Evolutionary conservation across 92 coral and sea anemone species (phyloP).

Genomic region (Porites divaricata): DNA sequence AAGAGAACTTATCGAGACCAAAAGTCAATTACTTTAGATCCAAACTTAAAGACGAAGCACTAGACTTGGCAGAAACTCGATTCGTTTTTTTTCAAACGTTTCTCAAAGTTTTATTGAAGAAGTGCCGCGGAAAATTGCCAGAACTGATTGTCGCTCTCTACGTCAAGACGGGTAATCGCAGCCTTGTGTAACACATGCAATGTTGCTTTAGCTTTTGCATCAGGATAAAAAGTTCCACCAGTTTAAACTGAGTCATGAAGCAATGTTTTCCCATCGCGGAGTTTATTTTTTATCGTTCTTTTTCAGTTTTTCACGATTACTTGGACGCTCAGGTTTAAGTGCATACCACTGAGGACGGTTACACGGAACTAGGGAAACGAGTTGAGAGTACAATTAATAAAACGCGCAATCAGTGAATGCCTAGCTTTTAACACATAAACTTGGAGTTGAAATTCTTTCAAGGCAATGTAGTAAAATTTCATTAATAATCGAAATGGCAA

Average conservation of each 20-base stretch:
- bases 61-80: not conserved
- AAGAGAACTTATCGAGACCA: constrained; percentile 27
- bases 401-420: not conserved
- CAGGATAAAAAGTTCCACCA: not conserved
- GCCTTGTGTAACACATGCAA: not conserved
- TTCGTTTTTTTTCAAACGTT: not conserved
- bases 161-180: not conserved
- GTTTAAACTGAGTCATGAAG: not conserved
- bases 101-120: no score
- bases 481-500: constrained; percentile 20
- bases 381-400: not conserved
- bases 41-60: constrained; percentile 4
- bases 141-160: not conserved
- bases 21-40: constrained; percentile 38
- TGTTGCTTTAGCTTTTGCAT: not conserved
- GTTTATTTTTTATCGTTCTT: not conserved
- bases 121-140: no score
- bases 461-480: not conserved
- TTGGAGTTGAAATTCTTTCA: not conserved
- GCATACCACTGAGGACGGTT: constrained; percentile 19
- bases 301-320: not conserved
- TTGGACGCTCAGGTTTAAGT: not conserved
- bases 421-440: not conserved
- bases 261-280: not conserved
- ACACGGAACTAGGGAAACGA: constrained; percentile 35